Conservation (phyloP, 1,140 invertebrate species). For the Achroia grisella region DNA sequence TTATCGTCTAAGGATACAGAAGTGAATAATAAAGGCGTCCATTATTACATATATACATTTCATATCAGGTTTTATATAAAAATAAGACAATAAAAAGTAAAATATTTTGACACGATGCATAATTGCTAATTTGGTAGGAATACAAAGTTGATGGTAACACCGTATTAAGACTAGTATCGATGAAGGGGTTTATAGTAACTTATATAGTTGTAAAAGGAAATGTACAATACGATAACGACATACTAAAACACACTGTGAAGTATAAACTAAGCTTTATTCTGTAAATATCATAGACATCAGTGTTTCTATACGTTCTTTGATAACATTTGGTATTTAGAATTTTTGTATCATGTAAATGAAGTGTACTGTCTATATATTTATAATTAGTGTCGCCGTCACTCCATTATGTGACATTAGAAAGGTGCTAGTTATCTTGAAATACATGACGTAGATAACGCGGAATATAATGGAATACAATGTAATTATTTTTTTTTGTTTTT, state of each 20-base stretch:
- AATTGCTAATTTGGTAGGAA: too few relatives aligned
- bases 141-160: too few relatives aligned
- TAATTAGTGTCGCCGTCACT: conserved; percentile 24
- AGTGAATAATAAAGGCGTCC: too few relatives aligned
- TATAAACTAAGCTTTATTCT: conserved; percentile 58
- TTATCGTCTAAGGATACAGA: too few relatives aligned
- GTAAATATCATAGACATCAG: conserved; percentile 63
- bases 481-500: conserved; percentile 23
- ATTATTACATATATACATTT: too few relatives aligned
- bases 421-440: conserved; percentile 41
- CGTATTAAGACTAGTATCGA: too few relatives aligned
- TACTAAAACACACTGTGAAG: conserved; percentile 38
- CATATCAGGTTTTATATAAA: too few relatives aligned
- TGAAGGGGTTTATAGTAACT: too few relatives aligned
- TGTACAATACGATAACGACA: conserved; percentile 32
- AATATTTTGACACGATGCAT: too few relatives aligned
- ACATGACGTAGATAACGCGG: conserved; percentile 1
- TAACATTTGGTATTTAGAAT: conserved; percentile 57
- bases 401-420: conserved; percentile 30
- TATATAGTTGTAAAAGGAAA: conserved; percentile 8
- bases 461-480: conserved; percentile 4
- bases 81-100: too few relatives aligned
- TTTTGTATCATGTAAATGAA: conserved; percentile 42
- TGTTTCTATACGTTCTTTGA: conserved; percentile 67
- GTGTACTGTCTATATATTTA: neutral